phyloP scores from a whole-genome alignment of 1,140 invertebrate genomes.

The Tenebrio molitor region DNA sequence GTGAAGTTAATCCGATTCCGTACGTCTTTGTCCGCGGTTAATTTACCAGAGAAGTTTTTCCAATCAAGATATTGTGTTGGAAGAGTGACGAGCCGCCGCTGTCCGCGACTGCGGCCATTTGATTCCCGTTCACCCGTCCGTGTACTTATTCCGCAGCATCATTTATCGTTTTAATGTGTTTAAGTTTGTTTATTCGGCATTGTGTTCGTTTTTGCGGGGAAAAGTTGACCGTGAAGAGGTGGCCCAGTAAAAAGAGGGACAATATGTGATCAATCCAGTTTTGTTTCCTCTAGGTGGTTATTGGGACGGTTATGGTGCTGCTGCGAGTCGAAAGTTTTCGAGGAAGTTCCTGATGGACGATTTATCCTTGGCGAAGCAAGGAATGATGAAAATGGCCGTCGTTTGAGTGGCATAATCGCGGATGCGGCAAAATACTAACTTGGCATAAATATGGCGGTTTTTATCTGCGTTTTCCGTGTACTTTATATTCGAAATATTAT shows the following conservation, averaged over 20 bases:
- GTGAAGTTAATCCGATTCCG: background rate
- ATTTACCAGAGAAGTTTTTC: conserved; percentile 26
- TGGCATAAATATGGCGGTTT: conserved; percentile 34
- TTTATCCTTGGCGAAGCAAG: background rate
- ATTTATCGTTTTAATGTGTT: conserved; percentile 11
- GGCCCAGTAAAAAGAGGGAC: background rate
- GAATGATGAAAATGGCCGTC: conserved; percentile 13
- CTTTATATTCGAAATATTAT: conserved; percentile 45
- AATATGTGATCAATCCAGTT: background rate
- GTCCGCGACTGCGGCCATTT: conserved; percentile 10
- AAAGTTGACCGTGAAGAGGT: background rate
- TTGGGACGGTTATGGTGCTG: background rate
- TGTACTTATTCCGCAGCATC: background rate
- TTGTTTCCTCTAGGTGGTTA: conserved; percentile 4
- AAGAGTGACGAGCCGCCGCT: conserved; percentile 31
- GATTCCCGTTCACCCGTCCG: conserved; percentile 11
- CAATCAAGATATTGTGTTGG: conserved; percentile 22
- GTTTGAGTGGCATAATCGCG: conserved; percentile 13
- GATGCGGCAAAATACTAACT: conserved; percentile 40
- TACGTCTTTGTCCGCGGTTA: conserved; percentile 23
- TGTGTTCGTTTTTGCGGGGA: background rate
- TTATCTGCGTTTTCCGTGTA: conserved; percentile 44
- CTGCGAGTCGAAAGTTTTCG: background rate
- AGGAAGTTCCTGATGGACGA: conserved; percentile 4
- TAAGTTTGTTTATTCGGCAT: conserved; percentile 4